Conservation (phyloP, 2,888 invertebrate genomes). For the Alsophila aescularia region DNA sequence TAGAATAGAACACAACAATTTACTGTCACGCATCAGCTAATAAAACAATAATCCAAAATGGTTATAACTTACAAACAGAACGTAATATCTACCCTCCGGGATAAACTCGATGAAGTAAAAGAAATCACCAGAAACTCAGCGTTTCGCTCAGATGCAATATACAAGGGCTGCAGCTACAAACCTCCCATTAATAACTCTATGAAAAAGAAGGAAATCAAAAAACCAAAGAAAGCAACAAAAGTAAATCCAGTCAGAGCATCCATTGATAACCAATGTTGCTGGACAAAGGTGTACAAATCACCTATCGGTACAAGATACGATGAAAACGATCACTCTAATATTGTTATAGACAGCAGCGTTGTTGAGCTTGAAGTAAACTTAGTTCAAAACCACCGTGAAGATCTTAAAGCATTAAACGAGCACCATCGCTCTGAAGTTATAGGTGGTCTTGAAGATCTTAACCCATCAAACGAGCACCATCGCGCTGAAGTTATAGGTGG, state of each 20-base stretch:
- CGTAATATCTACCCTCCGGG: slow-evolving; percentile 15
- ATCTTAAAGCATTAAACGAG: slow-evolving; percentile 11
- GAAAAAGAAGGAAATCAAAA: slow-evolving; percentile 10
- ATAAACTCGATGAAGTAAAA: slow-evolving; percentile 38
- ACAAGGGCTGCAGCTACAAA: slow-evolving; percentile 64
- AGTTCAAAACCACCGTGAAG: slow-evolving; percentile 2
- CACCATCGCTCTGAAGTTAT: slow-evolving; percentile 16
- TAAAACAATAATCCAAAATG: slow-evolving; percentile 12
- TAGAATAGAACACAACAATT: neutral
- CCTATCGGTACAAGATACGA: slow-evolving; percentile 42
- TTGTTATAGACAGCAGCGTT: slow-evolving; percentile 25
- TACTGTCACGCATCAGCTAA: neutral
- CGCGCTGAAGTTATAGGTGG: slow-evolving; percentile 15
- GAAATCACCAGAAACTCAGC: slow-evolving; percentile 44
- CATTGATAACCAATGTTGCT: slow-evolving; percentile 43
- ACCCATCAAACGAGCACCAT: slow-evolving; percentile 12
- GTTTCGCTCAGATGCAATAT: slow-evolving; percentile 54
- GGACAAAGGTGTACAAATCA: slow-evolving; percentile 63
- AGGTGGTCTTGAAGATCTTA: slow-evolving; percentile 5
- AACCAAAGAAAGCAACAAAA: slow-evolving; percentile 28
- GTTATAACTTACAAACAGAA: slow-evolving; percentile 28
- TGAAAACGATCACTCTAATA: slow-evolving; percentile 30
- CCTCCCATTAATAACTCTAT: slow-evolving; percentile 28
- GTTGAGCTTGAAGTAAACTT: slow-evolving; percentile 2
- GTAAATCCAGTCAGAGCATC: slow-evolving; percentile 29